Percentiles rank a stretch among this genome's conserved stretches.
phyloP scores from a whole-genome alignment of 2,888 invertebrate species.

The Chalcis sispes region DNA sequence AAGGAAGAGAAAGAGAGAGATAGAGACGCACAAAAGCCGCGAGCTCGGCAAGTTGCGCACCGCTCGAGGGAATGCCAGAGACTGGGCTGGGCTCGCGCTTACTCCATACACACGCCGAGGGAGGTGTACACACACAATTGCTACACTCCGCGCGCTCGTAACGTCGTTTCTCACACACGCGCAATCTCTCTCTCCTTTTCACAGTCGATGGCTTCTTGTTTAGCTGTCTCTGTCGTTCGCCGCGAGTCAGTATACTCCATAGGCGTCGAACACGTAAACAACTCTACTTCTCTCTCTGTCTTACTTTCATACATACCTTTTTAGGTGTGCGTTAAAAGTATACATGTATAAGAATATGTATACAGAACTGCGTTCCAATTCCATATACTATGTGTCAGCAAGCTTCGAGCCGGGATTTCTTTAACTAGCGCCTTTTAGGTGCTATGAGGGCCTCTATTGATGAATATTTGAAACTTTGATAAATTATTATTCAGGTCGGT shows the following conservation, averaged over 20 bases:
- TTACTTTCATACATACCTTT: no score
- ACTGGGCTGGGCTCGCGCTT: constrained; percentile 52
- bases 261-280: not conserved
- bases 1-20: not conserved
- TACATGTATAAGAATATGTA: no score
- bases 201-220: not conserved
- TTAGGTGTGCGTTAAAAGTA: no score
- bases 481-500: no score
- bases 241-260: not conserved
- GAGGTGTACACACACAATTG: not conserved
- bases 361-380: no score
- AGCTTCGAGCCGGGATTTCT: no score
- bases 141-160: not conserved
- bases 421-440: no score
- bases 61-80: constrained; percentile 51
- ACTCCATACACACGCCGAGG: not conserved
- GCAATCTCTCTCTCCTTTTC: no score
- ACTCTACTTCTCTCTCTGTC: not conserved
- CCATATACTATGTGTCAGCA: no score
- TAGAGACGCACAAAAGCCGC: not conserved
- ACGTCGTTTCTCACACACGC: not conserved
- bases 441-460: no score
- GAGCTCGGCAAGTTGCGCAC: constrained; percentile 21
- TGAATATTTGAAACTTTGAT: no score
- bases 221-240: not conserved